These are phyloP conservation scores for Antechinus flavipes DNA, from an alignment of 2,113 vertebrate genomes.

Conservation along the genomic window DNA sequence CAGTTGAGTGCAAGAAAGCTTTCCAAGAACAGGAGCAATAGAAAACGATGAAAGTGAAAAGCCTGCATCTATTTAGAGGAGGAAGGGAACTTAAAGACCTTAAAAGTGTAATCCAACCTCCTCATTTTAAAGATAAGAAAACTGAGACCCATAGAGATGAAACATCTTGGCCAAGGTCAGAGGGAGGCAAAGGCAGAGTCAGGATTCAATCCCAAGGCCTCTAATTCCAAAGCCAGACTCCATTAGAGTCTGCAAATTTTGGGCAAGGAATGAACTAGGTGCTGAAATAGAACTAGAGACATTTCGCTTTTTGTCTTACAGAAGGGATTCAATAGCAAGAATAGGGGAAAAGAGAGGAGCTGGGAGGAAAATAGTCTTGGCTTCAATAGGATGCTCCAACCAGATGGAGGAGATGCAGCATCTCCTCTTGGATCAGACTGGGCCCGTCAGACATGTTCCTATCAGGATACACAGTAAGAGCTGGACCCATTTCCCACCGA, in stretches of 20 bases:
- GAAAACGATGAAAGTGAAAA: neutral
- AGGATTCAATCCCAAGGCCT: neutral
- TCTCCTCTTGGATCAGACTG: slow-evolving; percentile 57
- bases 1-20: neutral
- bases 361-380: neutral
- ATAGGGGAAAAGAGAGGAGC: neutral
- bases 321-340: neutral
- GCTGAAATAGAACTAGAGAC: neutral
- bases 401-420: slow-evolving; percentile 40
- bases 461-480: slow-evolving; percentile 48
- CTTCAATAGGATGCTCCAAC: slow-evolving; percentile 22
- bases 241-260: neutral
- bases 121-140: neutral
- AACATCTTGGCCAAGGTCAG: neutral
- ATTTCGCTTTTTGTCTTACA: neutral
- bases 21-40: neutral
- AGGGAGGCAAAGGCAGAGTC: neutral
- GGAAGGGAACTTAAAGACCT: neutral
- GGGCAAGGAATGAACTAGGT: neutral
- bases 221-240: neutral
- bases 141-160: neutral
- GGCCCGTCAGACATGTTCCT: slow-evolving; percentile 45
- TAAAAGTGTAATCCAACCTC: neutral
- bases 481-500: neutral
- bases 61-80: neutral